Conservation (phyloP, 2,888 invertebrate genomes). For the Allolobophora icterica region DNA sequence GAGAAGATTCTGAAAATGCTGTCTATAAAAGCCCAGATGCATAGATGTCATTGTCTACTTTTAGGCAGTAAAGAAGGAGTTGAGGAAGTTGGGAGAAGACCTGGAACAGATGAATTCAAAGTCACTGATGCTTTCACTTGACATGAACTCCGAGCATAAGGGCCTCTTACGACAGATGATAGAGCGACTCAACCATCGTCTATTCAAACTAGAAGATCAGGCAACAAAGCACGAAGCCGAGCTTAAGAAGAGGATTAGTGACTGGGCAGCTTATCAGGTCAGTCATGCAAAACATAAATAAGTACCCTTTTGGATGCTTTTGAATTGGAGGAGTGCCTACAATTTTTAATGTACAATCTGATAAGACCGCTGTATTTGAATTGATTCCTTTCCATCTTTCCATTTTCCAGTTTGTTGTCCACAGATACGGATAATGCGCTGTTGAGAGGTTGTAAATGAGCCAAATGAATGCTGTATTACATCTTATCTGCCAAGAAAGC, state of each 20-base stretch:
- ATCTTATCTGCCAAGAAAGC: too few relatives aligned
- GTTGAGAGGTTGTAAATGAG: background rate
- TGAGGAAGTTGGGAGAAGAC: slow-evolving; percentile 66
- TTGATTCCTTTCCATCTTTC: background rate
- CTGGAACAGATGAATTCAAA: slow-evolving; percentile 53
- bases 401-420: background rate
- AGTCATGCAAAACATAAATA: background rate
- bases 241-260: slow-evolving; percentile 51
- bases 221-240: slow-evolving; percentile 53
- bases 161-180: slow-evolving; percentile 55
- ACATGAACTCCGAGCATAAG: slow-evolving; percentile 52
- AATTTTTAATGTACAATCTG: background rate
- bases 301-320: background rate
- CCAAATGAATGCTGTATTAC: background rate
- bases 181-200: slow-evolving; percentile 53
- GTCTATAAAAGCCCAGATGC: too few relatives aligned
- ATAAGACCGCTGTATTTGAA: background rate
- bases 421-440: background rate
- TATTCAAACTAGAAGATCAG: slow-evolving; percentile 53
- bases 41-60: background rate
- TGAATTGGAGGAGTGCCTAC: background rate
- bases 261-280: slow-evolving; percentile 54
- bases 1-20: too few relatives aligned
- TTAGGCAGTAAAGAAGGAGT: slow-evolving; percentile 52
- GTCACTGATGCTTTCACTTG: slow-evolving; percentile 53